Percentiles rank a stretch among this genome's conserved stretches.
These are phyloP conservation scores for Amyelois transitella DNA, from an alignment of 1,140 invertebrate species.

Conservation along the genomic window DNA sequence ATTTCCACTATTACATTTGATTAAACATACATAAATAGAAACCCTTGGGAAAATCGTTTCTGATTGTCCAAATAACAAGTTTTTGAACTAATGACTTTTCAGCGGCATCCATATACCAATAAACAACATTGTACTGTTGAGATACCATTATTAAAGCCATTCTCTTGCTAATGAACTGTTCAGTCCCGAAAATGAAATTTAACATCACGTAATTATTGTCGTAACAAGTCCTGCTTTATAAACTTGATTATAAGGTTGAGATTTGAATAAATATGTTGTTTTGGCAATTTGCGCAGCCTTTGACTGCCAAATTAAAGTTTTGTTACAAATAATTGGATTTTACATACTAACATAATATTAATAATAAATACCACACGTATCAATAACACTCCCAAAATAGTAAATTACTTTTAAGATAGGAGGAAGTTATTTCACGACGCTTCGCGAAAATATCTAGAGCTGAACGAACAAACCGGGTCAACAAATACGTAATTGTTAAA, in stretches of 20 bases:
- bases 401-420: no score
- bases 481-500: no score
- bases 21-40: no score
- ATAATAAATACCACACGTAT: no score
- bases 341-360: no score
- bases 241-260: neutral
- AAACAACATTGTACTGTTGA: neutral
- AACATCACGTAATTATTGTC: neutral
- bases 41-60: neutral
- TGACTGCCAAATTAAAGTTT: neutral
- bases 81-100: neutral
- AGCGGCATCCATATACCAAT: neutral
- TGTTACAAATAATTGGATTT: neutral
- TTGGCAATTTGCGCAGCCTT: neutral
- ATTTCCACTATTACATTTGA: no score
- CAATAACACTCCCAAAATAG: no score
- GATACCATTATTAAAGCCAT: conserved; percentile 4
- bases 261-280: neutral
- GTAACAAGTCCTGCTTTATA: neutral
- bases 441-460: no score
- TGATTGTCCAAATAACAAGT: neutral
- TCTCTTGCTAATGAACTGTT: neutral
- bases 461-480: no score
- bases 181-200: neutral
- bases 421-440: no score